Base-by-base conservation (phyloP, 2,797 vertebrate species). In the Fistularia tabacaria region DNA sequence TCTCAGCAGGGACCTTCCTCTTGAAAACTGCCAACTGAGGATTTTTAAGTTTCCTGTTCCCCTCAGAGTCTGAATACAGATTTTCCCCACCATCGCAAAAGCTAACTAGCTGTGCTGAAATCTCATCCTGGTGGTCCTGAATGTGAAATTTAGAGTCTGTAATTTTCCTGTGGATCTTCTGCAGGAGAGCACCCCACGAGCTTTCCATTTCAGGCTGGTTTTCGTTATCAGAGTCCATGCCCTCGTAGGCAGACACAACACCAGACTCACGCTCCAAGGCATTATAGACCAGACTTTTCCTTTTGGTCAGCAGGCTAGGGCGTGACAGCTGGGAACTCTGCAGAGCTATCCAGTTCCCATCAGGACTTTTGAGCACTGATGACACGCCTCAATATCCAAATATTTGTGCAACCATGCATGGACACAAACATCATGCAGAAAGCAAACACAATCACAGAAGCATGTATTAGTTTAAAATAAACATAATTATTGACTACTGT, bases 321-420 rank as follows among this genome's bases (percentile, higher is more conserved):
- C 87, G 92, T 8, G 92, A 87, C 76, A 87, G 80, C 15, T 88
- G 13, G 15, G 89, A 76, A 1, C 91, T 94, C 83, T 95, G 93
- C 82, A 97, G 73, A 69, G 94, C 93, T 1, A 97, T 92, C 96
- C 96, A 99, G 85, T 98, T 99, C n/a, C 96, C 95, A 2, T 98
- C 96, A 0, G 91, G 89, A 67, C 96, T 98, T 74, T 94, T 93
- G 36, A 99, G 80, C 64, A 95, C 87, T 37, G 91, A 84, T 60
- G 89, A 89, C 0, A 84, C 81, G 56, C 64, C 92, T 92, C 64
- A 46, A 10, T 14, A 56, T 38, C 41, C 9, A 25, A 8, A 25
- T 10, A 38, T 7, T 6, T 14, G 46, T 9, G 36, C n/a, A 50
- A 5, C 25, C 61, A 50, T 13, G 51, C 10, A 36, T 8, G 55